A percentile compares a stretch with the other conserved stretches of the same genome.
These are phyloP conservation scores for Rambutsinella grinnellia DNA, from an alignment of 2,888 invertebrate genomes.

Conservation along the genomic window DNA sequence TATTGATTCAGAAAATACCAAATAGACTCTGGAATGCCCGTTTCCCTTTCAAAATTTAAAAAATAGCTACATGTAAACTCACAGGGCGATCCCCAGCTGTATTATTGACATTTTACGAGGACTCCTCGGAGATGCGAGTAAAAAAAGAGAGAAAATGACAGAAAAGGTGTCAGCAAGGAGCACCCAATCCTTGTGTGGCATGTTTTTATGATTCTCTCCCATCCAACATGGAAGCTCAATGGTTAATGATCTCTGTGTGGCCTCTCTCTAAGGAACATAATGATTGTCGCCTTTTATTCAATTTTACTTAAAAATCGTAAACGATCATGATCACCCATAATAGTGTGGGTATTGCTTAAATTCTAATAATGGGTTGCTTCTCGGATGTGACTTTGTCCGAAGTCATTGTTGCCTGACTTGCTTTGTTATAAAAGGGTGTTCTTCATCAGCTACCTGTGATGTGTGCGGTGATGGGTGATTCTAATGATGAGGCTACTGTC, in stretches of 20 bases:
- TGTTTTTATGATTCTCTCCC: constrained; percentile 17
- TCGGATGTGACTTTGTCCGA: background rate
- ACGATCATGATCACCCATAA: constrained; percentile 40
- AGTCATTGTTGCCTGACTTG: constrained; percentile 26
- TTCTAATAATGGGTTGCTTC: constrained; percentile 3
- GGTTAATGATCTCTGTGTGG: constrained; percentile 49
- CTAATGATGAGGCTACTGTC: background rate
- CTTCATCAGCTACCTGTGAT: constrained; percentile 26
- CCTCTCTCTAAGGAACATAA: constrained; percentile 20
- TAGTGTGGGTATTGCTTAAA: constrained; percentile 7
- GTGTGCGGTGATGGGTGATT: background rate
- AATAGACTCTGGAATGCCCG: too few relatives aligned
- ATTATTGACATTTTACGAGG: constrained; percentile 26
- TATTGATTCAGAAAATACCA: too few relatives aligned
- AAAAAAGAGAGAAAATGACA: constrained; percentile 23
- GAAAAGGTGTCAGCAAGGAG: constrained; percentile 34
- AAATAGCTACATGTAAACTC: too few relatives aligned
- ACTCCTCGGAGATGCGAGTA: background rate
- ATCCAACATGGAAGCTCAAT: constrained; percentile 12
- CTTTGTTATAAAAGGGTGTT: constrained; percentile 43
- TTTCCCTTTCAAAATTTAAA: too few relatives aligned
- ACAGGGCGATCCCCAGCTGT: constrained; percentile 22
- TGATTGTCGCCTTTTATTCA: constrained; percentile 42
- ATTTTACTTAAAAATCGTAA: background rate
- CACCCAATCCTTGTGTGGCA: constrained; percentile 50